These are phyloP conservation scores for Schrankia costaestrigalis DNA, from an alignment of 2,888 invertebrate genomes.

Conservation along the genomic window DNA sequence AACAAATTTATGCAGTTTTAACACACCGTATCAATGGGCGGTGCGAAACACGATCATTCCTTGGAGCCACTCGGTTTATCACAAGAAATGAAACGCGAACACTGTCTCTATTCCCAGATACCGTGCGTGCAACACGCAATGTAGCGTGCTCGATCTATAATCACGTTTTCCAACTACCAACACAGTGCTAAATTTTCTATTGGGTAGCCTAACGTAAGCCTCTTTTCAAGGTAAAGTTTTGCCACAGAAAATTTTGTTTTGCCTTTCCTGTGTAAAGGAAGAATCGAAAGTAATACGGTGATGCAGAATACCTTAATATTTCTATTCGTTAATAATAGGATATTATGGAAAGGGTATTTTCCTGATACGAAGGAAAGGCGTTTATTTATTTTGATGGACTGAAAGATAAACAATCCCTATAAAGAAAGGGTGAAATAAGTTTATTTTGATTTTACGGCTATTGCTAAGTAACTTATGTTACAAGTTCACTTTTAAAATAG, in stretches of 20 bases:
- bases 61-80: slow-evolving; percentile 44
- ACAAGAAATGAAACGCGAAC: slow-evolving; percentile 34
- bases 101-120: slow-evolving; percentile 46
- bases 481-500: too few species aligned
- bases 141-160: slow-evolving; percentile 38
- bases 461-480: too few species aligned
- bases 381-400: slow-evolving; percentile 13
- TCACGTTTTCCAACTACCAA: slow-evolving; percentile 17
- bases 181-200: slow-evolving; percentile 13
- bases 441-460: too few species aligned
- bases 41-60: slow-evolving; percentile 37
- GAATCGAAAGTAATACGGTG: slow-evolving; percentile 31
- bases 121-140: slow-evolving; percentile 57
- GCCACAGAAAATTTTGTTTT: slow-evolving; percentile 12
- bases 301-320: slow-evolving; percentile 28
- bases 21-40: slow-evolving; percentile 35
- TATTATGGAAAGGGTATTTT: slow-evolving; percentile 14
- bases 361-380: slow-evolving; percentile 10
- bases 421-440: neutral
- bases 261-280: slow-evolving; percentile 14
- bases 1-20: slow-evolving; percentile 37
- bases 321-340: slow-evolving; percentile 23
- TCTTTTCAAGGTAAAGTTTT: slow-evolving; percentile 2
- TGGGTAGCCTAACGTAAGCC: too few species aligned
- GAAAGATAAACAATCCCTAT: neutral